Percentiles rank a stretch among this genome's conserved stretches.
These are phyloP conservation scores for Deroptyus accipitrinus DNA, from an alignment of 2,113 vertebrate species.

Conservation along the genomic window DNA sequence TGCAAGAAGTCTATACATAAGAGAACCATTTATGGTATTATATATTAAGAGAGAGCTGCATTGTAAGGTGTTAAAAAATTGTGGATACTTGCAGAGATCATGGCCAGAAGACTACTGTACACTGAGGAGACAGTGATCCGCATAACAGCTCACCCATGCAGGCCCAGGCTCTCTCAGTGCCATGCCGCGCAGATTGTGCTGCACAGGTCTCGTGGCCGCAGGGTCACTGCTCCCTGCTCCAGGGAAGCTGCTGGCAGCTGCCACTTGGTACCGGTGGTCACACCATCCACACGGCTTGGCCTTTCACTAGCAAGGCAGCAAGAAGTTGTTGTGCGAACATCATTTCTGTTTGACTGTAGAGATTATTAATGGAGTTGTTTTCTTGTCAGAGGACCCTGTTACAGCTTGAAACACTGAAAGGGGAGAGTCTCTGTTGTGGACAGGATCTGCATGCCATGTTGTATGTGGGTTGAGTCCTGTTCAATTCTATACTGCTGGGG, in stretches of 20 bases:
- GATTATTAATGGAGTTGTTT: neutral
- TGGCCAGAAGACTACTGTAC: neutral
- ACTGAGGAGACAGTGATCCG: neutral
- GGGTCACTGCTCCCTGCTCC: neutral
- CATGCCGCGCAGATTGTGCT: rapidly evolving
- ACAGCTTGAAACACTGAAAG: neutral
- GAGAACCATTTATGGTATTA: neutral
- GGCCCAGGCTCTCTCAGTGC: no score
- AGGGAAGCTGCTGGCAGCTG: neutral
- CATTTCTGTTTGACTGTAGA: neutral
- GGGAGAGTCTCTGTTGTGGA: neutral
- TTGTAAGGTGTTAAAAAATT: neutral
- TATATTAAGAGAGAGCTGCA: neutral
- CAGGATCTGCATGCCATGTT: rapidly evolving
- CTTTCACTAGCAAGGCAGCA: no score
- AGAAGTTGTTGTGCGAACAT: neutral
- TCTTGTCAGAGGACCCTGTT: neutral
- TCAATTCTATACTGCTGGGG: rapidly evolving
- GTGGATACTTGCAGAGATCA: neutral
- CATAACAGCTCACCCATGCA: rapidly evolving
- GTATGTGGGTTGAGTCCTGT: neutral
- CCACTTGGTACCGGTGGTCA: rapidly evolving
- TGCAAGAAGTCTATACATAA: neutral
- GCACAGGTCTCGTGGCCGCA: rapidly evolving
- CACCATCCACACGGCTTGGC: rapidly evolving